A percentile compares a stretch with the other conserved stretches of the same genome.
These are phyloP conservation scores for Merops nubicus DNA, from an alignment of 2,113 vertebrate species.

Conservation along the genomic window DNA sequence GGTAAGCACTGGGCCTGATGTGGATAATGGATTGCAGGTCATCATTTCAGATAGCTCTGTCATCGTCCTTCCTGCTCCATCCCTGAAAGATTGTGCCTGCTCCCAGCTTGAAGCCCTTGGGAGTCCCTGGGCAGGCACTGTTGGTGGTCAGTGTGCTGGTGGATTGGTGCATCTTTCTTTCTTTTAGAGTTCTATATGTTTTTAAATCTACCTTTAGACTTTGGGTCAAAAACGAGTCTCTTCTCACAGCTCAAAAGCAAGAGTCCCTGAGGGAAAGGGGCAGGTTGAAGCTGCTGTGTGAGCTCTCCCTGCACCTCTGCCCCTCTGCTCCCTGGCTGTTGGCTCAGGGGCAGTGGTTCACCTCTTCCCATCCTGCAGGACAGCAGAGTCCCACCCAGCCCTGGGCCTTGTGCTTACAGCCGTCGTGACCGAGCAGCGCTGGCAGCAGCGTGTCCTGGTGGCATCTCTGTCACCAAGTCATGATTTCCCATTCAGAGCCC, in stretches of 20 bases:
- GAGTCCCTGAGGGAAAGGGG: not conserved
- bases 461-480: not conserved
- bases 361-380: not conserved
- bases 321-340: not conserved
- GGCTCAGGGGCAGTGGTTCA: not conserved
- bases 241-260: not conserved
- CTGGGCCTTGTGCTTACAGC: not conserved
- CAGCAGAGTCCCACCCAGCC: rapidly evolving
- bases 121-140: not conserved
- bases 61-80: not conserved
- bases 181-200: not conserved
- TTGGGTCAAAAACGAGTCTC: not conserved
- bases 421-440: not conserved
- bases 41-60: not conserved
- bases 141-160: rapidly evolving
- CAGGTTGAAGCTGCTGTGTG: not conserved
- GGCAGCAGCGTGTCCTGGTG: not conserved
- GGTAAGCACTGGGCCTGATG: not conserved
- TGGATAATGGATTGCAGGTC: not conserved
- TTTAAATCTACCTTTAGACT: not conserved
- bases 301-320: not conserved
- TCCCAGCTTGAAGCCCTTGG: not conserved
- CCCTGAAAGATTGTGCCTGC: not conserved
- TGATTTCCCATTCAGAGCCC: not conserved
- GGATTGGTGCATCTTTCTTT: not conserved